Evolutionary conservation across 1,140 invertebrate genomes (phyloP), one percentile per base, ranked within the genome.

Genomic region (Drosophila arawakana): DNA sequence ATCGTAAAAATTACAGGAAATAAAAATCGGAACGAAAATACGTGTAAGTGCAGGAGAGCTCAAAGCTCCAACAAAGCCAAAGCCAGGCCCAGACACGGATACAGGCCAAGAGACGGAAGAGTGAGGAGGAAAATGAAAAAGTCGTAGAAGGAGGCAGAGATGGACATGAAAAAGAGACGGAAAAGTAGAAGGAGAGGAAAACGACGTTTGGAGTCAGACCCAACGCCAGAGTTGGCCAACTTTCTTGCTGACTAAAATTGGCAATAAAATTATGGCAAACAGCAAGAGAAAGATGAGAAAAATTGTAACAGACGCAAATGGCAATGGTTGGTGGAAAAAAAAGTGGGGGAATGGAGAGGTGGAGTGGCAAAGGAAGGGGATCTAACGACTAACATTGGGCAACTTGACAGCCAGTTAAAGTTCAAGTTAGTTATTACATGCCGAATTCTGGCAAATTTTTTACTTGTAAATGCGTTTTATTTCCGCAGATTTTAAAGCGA

Each of bases 1-100:
- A 89, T 88, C 83, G 83, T 88, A 80, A 89, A 86, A 88, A 88
- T 88, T 88, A 89, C 83, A 88, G 83, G 83, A 88, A 88, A 88
- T 88, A 89, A 88, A 86, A 88, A 89, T 88, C 80, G 83, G 77
- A 78, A 89, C 83, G 83, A 88, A 86, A 89, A 89, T 86, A 88
- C 80, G 83, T 89, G 83, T 83, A 88, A 88, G 84, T 83, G 83
- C 83, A 74, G 66, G 66, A 50, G 65, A 62, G 57, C 59, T 54
- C 37, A 61, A 43, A 68, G 66, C 46, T 43, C 46, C 41, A 63
- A 37, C 44, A 30, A 57, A 52, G 52, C 49, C 18, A 47, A 25
- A 55, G 49, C 34, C 49, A 15, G 41, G 47, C n/a, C 9, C 30
- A 50, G n/a, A 60, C n/a, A 44, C 5, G 43, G 41, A 41, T 43